Evolutionary conservation across 2,888 invertebrate species (phyloP), one percentile per base, ranked within the genome.

Genomic region (Prenolepis imparis): DNA sequence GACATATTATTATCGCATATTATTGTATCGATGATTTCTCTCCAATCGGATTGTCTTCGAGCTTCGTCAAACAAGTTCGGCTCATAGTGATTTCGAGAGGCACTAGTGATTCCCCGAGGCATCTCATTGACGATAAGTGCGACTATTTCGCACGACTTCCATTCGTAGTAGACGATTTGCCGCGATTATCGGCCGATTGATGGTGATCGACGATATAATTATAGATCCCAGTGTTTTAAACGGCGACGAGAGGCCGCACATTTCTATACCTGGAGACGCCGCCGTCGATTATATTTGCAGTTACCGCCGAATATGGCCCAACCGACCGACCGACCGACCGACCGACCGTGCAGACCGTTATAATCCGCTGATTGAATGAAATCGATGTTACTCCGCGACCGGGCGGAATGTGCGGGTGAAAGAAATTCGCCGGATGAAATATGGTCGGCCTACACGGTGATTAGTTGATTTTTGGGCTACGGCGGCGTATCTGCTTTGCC

Each of bases 291-390:
- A 89, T 84, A 89, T 84, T 89, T 82, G 70, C 82, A 83, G 80
- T 81, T 86, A 75, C 74, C 61, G 75, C 87, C 82, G 83, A 88
- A 86, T 86, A 88, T 82, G 83, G 84, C 75, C 28, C 28, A 28
- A 28, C 28, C 28, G 28, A 28, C 28, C 28, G 28, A 28, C 28
- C 28, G 3, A 28, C 28, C 28, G 28, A 28, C 28, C 52, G 67
- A 57, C 12, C 72, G 75, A 84, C 83, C 88, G 85, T 86, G 86
- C 89, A 72, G 55, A 78, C 77, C 78, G 88, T 89, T 88, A 84
- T 87, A 86, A 88, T 89, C 82, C 84, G 72, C 36, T 82, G 84
- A 84, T 84, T 85, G 89, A 89, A 89, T 89, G 87, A 85, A 87
- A 87, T 87, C 82, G 83, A 84, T 70, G 84, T 72, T 72, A 67